phyloP scores from a whole-genome alignment of 2,888 invertebrate species.

The Baronia brevicornis region DNA sequence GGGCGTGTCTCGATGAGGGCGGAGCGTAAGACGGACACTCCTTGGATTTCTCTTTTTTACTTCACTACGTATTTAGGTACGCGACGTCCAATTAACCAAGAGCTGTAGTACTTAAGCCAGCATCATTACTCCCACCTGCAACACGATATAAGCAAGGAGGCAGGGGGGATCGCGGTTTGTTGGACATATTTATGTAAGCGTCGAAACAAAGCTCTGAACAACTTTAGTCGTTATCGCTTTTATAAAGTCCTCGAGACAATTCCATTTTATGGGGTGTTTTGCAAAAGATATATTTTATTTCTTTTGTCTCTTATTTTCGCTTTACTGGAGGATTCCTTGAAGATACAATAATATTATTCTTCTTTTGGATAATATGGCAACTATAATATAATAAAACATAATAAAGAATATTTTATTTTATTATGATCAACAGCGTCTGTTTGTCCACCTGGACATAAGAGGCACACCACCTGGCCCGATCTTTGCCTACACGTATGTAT shows the following conservation, averaged over 20 bases:
- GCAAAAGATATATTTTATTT: constrained; percentile 70
- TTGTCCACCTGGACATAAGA: too few relatives aligned
- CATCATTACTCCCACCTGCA: constrained; percentile 20
- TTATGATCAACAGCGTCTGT: too few relatives aligned
- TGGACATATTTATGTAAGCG: constrained; percentile 64
- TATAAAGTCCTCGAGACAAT: constrained; percentile 73
- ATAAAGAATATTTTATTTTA: too few relatives aligned
- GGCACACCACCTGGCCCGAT: too few relatives aligned
- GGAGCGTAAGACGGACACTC: constrained; percentile 66
- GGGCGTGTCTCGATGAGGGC: constrained; percentile 62
- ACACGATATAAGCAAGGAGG: constrained; percentile 16
- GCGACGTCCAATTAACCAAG: constrained; percentile 45
- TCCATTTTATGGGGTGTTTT: constrained; percentile 74
- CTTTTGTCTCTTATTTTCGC: constrained; percentile 50
- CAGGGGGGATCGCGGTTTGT: constrained; percentile 28
- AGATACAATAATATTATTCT: too few relatives aligned
- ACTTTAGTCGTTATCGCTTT: constrained; percentile 73
- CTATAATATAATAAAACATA: too few relatives aligned
- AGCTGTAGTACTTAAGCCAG: constrained; percentile 35
- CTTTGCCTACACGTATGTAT: too few relatives aligned
- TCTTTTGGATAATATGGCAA: too few relatives aligned
- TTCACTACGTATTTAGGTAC: constrained; percentile 62
- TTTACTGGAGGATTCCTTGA: too few relatives aligned
- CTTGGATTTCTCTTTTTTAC: constrained; percentile 71
- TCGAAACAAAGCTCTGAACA: constrained; percentile 66